Evolutionary conservation across 2,797 vertebrate genomes (phyloP).

Genomic region (Podargus strigoides): DNA sequence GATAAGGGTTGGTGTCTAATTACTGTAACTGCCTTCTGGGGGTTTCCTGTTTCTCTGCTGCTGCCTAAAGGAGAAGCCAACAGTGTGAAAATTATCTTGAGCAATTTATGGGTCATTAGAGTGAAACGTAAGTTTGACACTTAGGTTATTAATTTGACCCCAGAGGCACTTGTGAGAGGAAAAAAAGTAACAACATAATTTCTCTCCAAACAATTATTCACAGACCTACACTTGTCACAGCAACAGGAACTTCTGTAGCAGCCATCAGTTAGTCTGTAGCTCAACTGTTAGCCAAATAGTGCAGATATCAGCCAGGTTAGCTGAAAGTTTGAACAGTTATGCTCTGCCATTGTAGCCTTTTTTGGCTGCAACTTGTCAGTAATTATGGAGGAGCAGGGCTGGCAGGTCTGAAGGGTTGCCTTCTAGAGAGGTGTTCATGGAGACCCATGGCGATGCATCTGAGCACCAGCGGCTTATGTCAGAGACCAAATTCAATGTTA

Average conservation of each 20-base stretch:
- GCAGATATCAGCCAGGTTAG: neutral
- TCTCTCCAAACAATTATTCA: neutral
- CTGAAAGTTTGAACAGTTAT: neutral
- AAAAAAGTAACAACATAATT: neutral
- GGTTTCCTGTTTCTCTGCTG: neutral
- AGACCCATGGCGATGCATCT: neutral
- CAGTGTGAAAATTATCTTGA: conserved; percentile 10
- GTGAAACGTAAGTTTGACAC: neutral
- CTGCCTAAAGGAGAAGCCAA: neutral
- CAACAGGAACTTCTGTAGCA: neutral
- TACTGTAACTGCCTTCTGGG: neutral
- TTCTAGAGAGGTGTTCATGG: neutral
- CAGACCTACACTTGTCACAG: neutral
- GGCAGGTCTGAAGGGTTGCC: neutral
- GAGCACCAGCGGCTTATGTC: neutral
- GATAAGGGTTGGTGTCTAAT: neutral
- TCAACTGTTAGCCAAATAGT: neutral
- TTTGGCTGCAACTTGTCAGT: neutral
- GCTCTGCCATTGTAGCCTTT: neutral
- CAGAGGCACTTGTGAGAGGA: neutral
- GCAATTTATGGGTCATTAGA: conserved; percentile 11
- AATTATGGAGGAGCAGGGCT: neutral
- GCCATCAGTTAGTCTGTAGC: neutral
- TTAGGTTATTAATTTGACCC: conserved; percentile 21
- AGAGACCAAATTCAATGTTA: neutral